Evolutionary conservation across 2,888 invertebrate genomes (phyloP), one percentile per base, ranked within the genome.

Genomic region (Tupiocoris notatus): DNA sequence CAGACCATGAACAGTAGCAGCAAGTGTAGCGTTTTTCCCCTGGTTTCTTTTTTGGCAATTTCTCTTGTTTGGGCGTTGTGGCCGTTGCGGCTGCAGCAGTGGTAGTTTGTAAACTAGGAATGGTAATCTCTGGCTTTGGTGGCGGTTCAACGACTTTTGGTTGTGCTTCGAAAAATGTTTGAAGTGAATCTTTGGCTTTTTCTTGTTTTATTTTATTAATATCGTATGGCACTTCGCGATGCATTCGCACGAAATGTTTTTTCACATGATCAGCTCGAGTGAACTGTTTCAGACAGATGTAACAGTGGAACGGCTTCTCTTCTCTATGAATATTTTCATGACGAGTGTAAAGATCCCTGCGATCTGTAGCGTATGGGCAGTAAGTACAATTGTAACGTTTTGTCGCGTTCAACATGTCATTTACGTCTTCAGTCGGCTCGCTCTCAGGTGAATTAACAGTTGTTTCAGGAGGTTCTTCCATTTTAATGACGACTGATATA

Each of bases 211-310:
- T 94, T 82, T 92, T 89, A 81, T 93, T 91, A 77, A 94, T 86
- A 82, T 95, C 95, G 83, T 95, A 96, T 0, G 91, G 90, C 83
- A 94, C 91, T 81, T 95, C 95, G 61, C 95, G 89, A 83, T 96
- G 95, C 93, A 96, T 95, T 80, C 95, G 88, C 80, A 94, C 86
- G 82, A 95, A 95, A 84, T 96, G 95, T 83, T 96, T 96, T 85
- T 96, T 96, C 63, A 96, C 95, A 83, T 96, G 95, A 84, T 96
- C 95, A 57, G 95, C 95, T 70, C 95, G 88, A 84, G 95, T 96
- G 86, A 96, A 96, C 84, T 95, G 94, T 84, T 95, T 95, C 83
- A 92, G 90, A 83, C 95, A 95, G 39, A 95, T 91, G 84, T 95
- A 95, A 84, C 95, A 96, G 83, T 95, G 94, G 84, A 95, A 96